phyloP scores from a whole-genome alignment of 2,888 invertebrate genomes.

The Dryomyza anilis region DNA sequence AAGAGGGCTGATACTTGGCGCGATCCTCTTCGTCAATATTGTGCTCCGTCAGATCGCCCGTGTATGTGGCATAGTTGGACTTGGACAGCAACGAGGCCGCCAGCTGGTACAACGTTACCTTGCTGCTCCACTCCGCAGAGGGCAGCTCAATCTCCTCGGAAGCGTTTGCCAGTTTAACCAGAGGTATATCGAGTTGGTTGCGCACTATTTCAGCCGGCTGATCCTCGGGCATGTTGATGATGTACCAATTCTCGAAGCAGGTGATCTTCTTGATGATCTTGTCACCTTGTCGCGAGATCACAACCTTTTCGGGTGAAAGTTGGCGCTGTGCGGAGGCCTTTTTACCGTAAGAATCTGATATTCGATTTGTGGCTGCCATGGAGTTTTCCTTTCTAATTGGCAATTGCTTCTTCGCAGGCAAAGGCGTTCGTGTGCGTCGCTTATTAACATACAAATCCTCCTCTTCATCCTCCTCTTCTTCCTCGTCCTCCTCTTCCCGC shows the following conservation, averaged over 20 bases:
- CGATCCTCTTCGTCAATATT: constrained; percentile 57
- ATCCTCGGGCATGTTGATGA: constrained; percentile 52
- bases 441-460: constrained; percentile 29
- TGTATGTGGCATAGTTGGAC: constrained; percentile 48
- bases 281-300: constrained; percentile 55
- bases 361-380: constrained; percentile 34
- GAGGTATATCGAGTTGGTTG: constrained; percentile 52
- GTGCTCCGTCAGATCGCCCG: constrained; percentile 54
- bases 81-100: constrained; percentile 45
- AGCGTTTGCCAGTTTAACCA: constrained; percentile 56
- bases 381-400: constrained; percentile 38
- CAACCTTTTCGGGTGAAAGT: constrained; percentile 53
- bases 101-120: constrained; percentile 56
- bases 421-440: constrained; percentile 19
- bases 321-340: constrained; percentile 34
- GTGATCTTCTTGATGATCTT: constrained; percentile 60
- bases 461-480: no score
- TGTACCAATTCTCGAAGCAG: constrained; percentile 62
- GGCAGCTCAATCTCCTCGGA: constrained; percentile 52
- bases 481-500: no score
- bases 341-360: constrained; percentile 12
- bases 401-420: constrained; percentile 27
- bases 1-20: constrained; percentile 58
- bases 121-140: constrained; percentile 54
- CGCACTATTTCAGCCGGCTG: constrained; percentile 41